A percentile compares a stretch with the other conserved stretches of the same genome.
phyloP scores from a whole-genome alignment of 2,113 vertebrate genomes.

The Pelecanus crispus region DNA sequence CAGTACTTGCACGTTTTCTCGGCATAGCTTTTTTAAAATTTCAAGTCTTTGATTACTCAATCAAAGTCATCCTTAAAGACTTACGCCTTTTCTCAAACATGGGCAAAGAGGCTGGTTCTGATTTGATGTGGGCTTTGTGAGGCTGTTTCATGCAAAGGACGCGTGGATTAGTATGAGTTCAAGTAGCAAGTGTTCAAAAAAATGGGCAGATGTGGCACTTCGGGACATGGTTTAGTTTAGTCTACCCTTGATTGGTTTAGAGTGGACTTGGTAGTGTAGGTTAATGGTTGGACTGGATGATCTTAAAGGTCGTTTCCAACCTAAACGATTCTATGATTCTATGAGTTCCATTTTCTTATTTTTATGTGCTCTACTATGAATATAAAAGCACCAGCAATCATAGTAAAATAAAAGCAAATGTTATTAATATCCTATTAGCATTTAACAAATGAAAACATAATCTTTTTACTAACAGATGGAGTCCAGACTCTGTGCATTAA shows the following conservation, averaged over 20 bases:
- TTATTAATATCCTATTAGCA: background rate
- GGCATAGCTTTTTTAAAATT: background rate
- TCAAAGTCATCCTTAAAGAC: background rate
- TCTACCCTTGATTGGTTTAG: too few species aligned
- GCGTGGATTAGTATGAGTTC: background rate
- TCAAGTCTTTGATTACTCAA: background rate
- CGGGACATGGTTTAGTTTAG: too few species aligned
- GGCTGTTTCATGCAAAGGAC: background rate
- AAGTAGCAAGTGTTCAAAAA: too few species aligned
- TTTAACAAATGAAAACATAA: background rate
- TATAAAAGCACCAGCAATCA: background rate
- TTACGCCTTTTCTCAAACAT: background rate
- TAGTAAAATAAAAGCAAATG: background rate
- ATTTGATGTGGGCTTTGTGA: background rate
- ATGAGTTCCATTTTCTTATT: background rate
- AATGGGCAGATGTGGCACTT: too few species aligned
- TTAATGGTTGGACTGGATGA: too few species aligned
- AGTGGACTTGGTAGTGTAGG: too few species aligned
- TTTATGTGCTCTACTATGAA: background rate
- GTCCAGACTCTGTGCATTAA: background rate
- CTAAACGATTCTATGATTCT: too few species aligned
- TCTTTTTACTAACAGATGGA: background rate
- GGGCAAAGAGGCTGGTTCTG: background rate
- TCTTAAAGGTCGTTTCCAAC: too few species aligned
- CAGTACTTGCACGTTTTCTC: background rate